These are phyloP conservation scores for Macrosiphum euphorbiae DNA, from an alignment of 2,888 invertebrate genomes.

Conservation along the genomic window DNA sequence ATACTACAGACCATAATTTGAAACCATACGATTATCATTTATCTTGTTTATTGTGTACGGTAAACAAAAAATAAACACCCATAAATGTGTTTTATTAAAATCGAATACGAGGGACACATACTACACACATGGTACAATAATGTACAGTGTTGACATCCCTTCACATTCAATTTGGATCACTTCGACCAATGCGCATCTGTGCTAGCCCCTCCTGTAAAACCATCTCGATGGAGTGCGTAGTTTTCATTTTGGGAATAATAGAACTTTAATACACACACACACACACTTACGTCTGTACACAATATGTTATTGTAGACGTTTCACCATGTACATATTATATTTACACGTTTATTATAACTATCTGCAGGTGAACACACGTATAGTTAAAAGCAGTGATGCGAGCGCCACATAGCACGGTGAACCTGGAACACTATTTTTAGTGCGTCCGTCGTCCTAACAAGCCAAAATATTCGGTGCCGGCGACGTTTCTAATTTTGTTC, in stretches of 20 bases:
- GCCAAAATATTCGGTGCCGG: slow-evolving; percentile 64
- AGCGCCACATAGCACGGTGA: not conserved
- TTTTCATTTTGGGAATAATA: not conserved
- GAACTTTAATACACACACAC: not conserved
- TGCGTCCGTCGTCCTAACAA: slow-evolving; percentile 57
- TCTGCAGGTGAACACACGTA: not conserved
- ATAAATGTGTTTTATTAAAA: not conserved
- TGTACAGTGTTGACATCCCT: not conserved
- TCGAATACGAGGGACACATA: not conserved
- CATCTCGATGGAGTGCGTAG: not conserved
- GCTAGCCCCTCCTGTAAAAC: not conserved
- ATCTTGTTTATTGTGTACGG: not conserved
- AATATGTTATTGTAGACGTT: not conserved
- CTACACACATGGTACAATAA: not conserved
- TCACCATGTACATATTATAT: not conserved
- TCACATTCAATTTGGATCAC: not conserved
- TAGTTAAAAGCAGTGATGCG: slow-evolving; percentile 8
- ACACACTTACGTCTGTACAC: not conserved
- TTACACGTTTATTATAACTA: not conserved
- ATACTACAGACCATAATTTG: not conserved
- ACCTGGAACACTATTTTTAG: slow-evolving; percentile 63
- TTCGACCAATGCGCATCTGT: not conserved
- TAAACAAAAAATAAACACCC: too few species aligned
- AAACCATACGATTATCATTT: not conserved
- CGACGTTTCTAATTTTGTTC: slow-evolving; percentile 64